Base-by-base conservation (phyloP, 2,797 vertebrate genomes). In the Clarias laeviceps region DNA sequence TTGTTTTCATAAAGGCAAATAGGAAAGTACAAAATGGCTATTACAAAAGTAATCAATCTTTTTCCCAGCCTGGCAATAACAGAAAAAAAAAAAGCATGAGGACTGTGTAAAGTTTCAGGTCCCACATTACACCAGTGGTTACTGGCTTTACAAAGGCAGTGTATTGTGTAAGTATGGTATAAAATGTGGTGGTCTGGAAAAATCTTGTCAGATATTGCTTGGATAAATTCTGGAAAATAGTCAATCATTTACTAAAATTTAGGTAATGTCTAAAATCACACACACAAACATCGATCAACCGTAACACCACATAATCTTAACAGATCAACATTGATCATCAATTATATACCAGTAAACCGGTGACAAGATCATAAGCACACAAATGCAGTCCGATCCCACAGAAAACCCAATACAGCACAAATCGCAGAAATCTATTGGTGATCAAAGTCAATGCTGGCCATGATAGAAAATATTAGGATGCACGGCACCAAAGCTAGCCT, bases 1-100 rank as follows among this genome's bases (percentile, higher is more conserved):
- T 70, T 89, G 81, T 87, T 87, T 79, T 85, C 45, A 24, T 82
- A 87, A 88, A 88, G 80, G 82, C 83, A 88, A 85, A 83, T 80
- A 82, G 70, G 84, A 87, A 86, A 73, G 84, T 85, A 88, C 56
- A 81, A 79, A 87, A 87, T 89, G 37, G 69, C 76, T 64, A 79
- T 50, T 88, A 85, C 76, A 83, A n/a, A 82, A 64, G 45, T 83
- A 85, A 86, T 90, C 84, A 62, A 72, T 87, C 83, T 85, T 88
- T 78, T 77, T 69, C 29, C 5, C 76, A 77, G 61, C 57, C 76
- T 85, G 83, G 80, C 3, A 56, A 57, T 54, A 76, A 20, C 17
- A 29, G 50, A 56, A 80, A 56, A 74, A 56, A 80, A 56, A 74
- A 32, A 82, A 76, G 45, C 15, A 74, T 17, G 29, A 74, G 12